Conservation (phyloP, 1,140 invertebrate species). For the Leucophenga varia region DNA sequence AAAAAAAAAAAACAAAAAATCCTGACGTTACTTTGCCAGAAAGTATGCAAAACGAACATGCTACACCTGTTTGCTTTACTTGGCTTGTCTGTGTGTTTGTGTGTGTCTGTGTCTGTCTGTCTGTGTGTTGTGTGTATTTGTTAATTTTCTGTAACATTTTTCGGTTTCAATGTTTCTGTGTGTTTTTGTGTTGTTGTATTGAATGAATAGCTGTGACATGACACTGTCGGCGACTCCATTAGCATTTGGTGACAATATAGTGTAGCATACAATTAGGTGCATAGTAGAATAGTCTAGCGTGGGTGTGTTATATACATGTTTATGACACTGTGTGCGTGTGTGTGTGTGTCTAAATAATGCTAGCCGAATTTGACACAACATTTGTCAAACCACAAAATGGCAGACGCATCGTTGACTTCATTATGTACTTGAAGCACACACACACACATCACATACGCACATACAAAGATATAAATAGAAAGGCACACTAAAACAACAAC, state of each 20-base stretch:
- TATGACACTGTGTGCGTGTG: conserved; percentile 3
- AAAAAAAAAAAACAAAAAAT: no score
- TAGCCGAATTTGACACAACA: conserved; percentile 53
- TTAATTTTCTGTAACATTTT: conserved; percentile 19
- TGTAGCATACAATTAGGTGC: conserved; percentile 2
- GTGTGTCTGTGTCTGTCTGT: neutral
- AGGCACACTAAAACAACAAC: conserved; percentile 13
- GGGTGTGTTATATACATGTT: no score
- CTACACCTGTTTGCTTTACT: neutral
- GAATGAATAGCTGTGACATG: no score
- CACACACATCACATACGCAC: no score
- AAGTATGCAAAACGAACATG: no score
- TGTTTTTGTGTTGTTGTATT: conserved; percentile 14
- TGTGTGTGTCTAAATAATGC: conserved; percentile 15
- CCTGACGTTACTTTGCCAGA: no score
- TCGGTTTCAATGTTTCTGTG: conserved; percentile 36
- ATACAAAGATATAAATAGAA: no score
- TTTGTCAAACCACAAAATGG: conserved; percentile 53
- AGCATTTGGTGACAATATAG: conserved; percentile 52
- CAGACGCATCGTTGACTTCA: conserved; percentile 49
- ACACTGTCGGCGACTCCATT: conserved; percentile 40
- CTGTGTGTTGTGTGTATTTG: conserved; percentile 17
- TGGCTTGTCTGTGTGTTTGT: conserved; percentile 6
- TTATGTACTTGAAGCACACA: conserved; percentile 22
- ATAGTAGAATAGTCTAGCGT: conserved; percentile 9